Base-by-base conservation (phyloP, 1,140 invertebrate genomes). In the Centruroides vittatus region DNA sequence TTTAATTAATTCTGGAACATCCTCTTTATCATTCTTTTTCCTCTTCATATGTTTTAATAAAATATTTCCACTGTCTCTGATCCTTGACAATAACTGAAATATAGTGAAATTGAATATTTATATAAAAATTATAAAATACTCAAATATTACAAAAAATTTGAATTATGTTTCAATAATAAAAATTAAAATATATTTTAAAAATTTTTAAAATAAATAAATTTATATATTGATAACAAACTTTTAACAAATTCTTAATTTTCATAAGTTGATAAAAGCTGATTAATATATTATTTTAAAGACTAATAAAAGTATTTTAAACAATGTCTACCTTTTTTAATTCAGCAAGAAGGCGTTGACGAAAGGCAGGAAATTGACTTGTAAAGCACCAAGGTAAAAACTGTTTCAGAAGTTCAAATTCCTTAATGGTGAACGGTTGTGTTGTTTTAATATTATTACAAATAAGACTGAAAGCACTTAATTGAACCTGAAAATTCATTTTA, bases 391-490 rank as follows among this genome's bases (percentile, higher is more conserved):
- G 70, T 34, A 89, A 69, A 73, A 85, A 89, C 36, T 70, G 69
- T n/a, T 80, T 68, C 47, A 91, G 73, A n/a, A 85, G 75, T 11
- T 81, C 69, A 13, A 90, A 77, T 71, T 92, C 88, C 56, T 71
- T 71, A 4, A 66, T 12, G 3, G 73, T 74, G 61, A 87, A 80
- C 1, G 71, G 49, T 70, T 89, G 83, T 12, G 88, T 86, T 12
- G 80, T 83, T 70, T 85, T 86, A 53, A 82, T 81, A 11, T 82
- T 86, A 67, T 89, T 86, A 60, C 85, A 81, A 11, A 93, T 69
- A 7, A 90, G 72, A 4, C 80, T 79, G 60, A 91, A 76, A 0
- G 81, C 79, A 65, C 76, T 75, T 12, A 79, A 67, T 57, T 76
- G 67, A 50, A 80, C 70, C 76, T 82, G 57, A 35, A 70, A 68